Evolutionary conservation across 2,888 invertebrate genomes (phyloP), one percentile per base, ranked within the genome.

Genomic region (Aphidoletes aphidimyza): DNA sequence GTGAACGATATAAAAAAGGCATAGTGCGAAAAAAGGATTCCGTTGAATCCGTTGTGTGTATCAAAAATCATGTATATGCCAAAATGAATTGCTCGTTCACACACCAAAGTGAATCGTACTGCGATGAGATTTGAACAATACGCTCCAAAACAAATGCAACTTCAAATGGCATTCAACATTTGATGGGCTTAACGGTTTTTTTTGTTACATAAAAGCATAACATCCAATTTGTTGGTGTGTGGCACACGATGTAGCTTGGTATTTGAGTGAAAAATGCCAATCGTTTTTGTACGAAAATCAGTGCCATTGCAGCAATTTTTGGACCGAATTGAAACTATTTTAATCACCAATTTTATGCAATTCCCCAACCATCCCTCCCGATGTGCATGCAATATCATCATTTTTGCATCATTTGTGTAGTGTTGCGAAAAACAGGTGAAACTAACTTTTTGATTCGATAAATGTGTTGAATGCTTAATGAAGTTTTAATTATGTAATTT

Each of bases 341-440:
- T 69, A 69, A 69, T 69, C 69, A 69, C 30, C 69, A 69, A n/a
- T 69, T 69, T 34, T 69, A 42, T 42, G n/a, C n/a, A n/a, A n/a
- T n/a, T n/a, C n/a, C n/a, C n/a, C n/a, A n/a, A n/a, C n/a, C n/a
- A n/a, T 22, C 22, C 47, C 9, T 47, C 17, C 6, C 22, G 34
- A 69, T 69, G 26, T 11, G 30, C 11, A 69, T 69, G 30, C 69
- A 5, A 30, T 69, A 14, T 34, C 69, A 69, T 69, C 34, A 69
- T 69, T 69, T 69, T 69, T 69, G 22, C 5, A 26, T 5, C 22
- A 26, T 26, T 54, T n/a, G 5, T 2, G 6, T 54, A 26, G 6
- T 54, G 47, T 17, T 2, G 47, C 19, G 6, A 47, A 47, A 47
- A 47, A 47, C 47, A 47, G 8, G 17, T 19, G 17, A 19, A 14